Percentiles rank a stretch among this genome's conserved stretches.
Conservation (phyloP, 2,888 invertebrate genomes). For the Oscheius sp. region DNA sequence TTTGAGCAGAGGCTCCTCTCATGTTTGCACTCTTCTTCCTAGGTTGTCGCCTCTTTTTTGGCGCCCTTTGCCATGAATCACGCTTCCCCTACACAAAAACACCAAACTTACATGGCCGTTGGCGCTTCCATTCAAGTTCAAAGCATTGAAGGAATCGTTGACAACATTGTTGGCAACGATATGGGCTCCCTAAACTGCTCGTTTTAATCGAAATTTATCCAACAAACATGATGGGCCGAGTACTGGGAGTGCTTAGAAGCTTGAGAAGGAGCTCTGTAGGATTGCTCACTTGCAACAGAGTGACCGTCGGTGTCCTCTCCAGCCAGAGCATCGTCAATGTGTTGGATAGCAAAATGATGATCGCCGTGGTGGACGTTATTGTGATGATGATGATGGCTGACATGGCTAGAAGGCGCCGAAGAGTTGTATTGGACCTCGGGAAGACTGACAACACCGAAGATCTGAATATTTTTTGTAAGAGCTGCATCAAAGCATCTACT, state of each 20-base stretch:
- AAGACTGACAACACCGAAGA: constrained; percentile 49
- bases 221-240: constrained; percentile 38
- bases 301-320: constrained; percentile 40
- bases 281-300: constrained; percentile 49
- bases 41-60: too few species aligned
- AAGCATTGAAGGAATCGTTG: constrained; percentile 22
- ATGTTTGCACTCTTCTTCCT: background rate
- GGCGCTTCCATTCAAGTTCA: constrained; percentile 22
- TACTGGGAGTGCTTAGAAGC: constrained; percentile 29
- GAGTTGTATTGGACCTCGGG: constrained; percentile 34
- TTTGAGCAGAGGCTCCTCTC: constrained; percentile 7
- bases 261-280: constrained; percentile 45
- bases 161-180: constrained; percentile 18
- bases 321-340: constrained; percentile 40
- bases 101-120: constrained; percentile 23
- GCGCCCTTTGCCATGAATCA: background rate
- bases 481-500: background rate
- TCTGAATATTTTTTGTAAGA: constrained; percentile 20
- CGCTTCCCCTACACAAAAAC: background rate
- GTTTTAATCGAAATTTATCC: background rate
- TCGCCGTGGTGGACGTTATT: constrained; percentile 15
- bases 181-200: constrained; percentile 10
- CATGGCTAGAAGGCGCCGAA: constrained; percentile 11
- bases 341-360: constrained; percentile 46
- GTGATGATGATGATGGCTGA: background rate